Conservation (phyloP, 2,797 vertebrate genomes). For the Anguilla obscura region DNA sequence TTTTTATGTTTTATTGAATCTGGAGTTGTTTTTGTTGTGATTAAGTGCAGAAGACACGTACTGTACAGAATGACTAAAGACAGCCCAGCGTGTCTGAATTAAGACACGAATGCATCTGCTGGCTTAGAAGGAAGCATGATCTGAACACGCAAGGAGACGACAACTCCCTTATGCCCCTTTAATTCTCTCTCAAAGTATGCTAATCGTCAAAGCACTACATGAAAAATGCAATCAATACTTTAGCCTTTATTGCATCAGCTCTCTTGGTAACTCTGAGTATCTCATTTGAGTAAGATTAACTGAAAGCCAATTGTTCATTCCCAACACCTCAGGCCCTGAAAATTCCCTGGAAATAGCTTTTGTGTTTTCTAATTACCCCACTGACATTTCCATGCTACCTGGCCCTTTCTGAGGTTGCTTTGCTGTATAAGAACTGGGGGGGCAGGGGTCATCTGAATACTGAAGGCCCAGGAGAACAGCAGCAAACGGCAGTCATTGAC, state of each 20-base stretch:
- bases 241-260: not conserved
- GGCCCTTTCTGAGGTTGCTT: not conserved
- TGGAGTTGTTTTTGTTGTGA: too few relatives aligned
- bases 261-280: constrained; percentile 2
- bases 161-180: not conserved
- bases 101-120: not conserved
- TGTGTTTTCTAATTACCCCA: not conserved
- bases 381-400: not conserved
- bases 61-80: not conserved
- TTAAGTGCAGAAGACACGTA: too few relatives aligned
- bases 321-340: not conserved
- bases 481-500: not conserved
- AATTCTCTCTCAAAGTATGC: not conserved
- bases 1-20: too few relatives aligned
- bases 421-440: not conserved
- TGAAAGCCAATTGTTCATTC: constrained; percentile 13
- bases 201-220: constrained; percentile 1
- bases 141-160: not conserved
- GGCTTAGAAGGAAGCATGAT: not conserved
- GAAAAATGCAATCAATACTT: not conserved
- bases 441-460: not conserved
- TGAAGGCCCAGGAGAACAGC: not conserved
- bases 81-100: not conserved
- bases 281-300: constrained; percentile 9
- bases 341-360: constrained; percentile 13